Evolutionary conservation across 2,113 vertebrate genomes (phyloP).

Genomic region (Apistogramma diplotaenia): DNA sequence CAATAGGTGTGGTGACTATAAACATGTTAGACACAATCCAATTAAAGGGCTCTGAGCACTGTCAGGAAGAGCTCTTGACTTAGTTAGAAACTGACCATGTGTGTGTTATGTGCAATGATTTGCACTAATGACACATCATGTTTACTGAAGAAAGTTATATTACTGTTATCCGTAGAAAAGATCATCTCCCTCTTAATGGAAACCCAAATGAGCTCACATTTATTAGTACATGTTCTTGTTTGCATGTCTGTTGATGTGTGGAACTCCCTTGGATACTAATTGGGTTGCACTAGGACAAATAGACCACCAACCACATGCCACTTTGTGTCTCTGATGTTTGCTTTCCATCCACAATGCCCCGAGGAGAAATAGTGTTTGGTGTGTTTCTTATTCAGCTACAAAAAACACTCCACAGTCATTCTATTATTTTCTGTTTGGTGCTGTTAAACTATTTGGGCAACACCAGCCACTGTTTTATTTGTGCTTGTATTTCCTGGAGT

Average conservation of each 20-base stretch:
- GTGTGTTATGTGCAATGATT: background rate
- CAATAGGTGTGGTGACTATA: conserved; percentile 42
- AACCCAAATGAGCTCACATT: background rate
- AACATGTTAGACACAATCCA: conserved; percentile 17
- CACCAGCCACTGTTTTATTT: background rate
- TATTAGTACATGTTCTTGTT: background rate
- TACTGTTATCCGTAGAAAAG: background rate
- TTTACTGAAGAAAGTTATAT: conserved; percentile 6
- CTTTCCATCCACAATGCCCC: background rate
- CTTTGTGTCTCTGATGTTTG: conserved; percentile 33
- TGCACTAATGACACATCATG: background rate
- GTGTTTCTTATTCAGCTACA: background rate
- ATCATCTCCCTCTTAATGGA: background rate
- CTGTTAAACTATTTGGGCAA: background rate
- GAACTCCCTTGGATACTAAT: conserved; percentile 41
- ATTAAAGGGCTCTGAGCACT: conserved; percentile 47
- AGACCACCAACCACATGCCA: conserved; percentile 14
- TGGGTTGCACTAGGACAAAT: conserved; percentile 31
- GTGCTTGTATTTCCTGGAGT: background rate
- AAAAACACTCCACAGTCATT: background rate
- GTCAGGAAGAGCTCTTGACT: conserved; percentile 10
- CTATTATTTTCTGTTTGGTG: background rate
- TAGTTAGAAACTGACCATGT: conserved; percentile 5
- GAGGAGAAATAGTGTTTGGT: background rate
- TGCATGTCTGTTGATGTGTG: background rate